Evolutionary conservation across 2,888 invertebrate genomes (phyloP).

Genomic region (Perizoma affinitatum): DNA sequence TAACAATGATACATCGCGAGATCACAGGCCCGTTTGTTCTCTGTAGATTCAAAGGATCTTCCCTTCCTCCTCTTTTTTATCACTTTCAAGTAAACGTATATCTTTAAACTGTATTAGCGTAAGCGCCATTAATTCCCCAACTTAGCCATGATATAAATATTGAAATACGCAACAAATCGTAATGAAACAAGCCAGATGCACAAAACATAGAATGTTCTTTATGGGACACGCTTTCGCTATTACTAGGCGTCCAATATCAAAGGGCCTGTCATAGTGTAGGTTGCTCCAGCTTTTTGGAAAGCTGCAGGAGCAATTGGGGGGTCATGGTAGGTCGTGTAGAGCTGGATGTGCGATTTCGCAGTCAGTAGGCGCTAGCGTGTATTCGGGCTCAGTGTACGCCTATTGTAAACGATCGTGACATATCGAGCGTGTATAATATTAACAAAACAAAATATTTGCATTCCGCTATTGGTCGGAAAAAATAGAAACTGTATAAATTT

Average conservation of each 20-base stretch:
- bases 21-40: too few species aligned
- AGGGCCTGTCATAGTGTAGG: slow-evolving; percentile 56
- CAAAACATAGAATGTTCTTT: slow-evolving; percentile 76
- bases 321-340: slow-evolving; percentile 40
- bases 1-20: too few species aligned
- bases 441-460: slow-evolving; percentile 57
- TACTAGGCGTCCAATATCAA: slow-evolving; percentile 62
- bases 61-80: neutral
- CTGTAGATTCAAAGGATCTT: neutral
- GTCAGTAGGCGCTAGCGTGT: slow-evolving; percentile 55
- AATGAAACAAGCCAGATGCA: slow-evolving; percentile 78
- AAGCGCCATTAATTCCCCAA: slow-evolving; percentile 43
- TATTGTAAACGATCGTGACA: slow-evolving; percentile 62
- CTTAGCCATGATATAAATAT: slow-evolving; percentile 49
- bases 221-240: slow-evolving; percentile 76
- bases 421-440: slow-evolving; percentile 59
- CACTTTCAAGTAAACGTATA: slow-evolving; percentile 8
- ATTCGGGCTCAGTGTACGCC: slow-evolving; percentile 49
- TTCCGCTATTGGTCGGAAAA: slow-evolving; percentile 44
- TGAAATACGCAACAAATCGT: slow-evolving; percentile 52
- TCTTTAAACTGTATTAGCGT: slow-evolving; percentile 32
- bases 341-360: slow-evolving; percentile 51
- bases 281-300: slow-evolving; percentile 45
- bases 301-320: slow-evolving; percentile 46
- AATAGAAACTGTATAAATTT: slow-evolving; percentile 39